phyloP scores from a whole-genome alignment of 2,888 invertebrate species.

The Gisinianus flammeolus region DNA sequence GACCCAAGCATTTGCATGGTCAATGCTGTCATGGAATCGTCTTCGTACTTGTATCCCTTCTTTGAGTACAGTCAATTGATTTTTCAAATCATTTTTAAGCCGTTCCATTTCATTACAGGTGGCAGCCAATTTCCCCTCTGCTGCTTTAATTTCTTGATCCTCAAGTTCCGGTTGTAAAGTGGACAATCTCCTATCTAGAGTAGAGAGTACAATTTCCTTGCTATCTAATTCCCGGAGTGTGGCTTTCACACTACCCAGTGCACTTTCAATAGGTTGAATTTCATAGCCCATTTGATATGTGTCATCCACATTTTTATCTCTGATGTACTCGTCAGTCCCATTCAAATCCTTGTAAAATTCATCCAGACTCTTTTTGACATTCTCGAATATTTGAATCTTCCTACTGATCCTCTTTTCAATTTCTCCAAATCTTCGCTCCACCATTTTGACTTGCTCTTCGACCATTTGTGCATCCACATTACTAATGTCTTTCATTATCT shows the following conservation, averaged over 20 bases:
- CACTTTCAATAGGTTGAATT: slow-evolving; percentile 76
- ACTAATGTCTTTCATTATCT: slow-evolving; percentile 78
- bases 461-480: slow-evolving; percentile 89
- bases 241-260: slow-evolving; percentile 72
- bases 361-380: slow-evolving; percentile 81
- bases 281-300: slow-evolving; percentile 73
- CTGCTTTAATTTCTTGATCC: slow-evolving; percentile 78
- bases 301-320: slow-evolving; percentile 68
- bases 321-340: slow-evolving; percentile 79
- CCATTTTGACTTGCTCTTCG: slow-evolving; percentile 81
- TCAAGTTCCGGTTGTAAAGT: slow-evolving; percentile 86
- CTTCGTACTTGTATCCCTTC: slow-evolving; percentile 72
- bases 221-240: slow-evolving; percentile 80
- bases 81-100: slow-evolving; percentile 73
- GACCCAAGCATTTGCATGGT: slow-evolving; percentile 81
- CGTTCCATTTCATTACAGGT: slow-evolving; percentile 78
- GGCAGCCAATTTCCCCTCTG: slow-evolving; percentile 75
- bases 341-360: slow-evolving; percentile 80
- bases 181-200: slow-evolving; percentile 80
- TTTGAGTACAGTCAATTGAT: slow-evolving; percentile 74
- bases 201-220: slow-evolving; percentile 80
- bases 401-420: slow-evolving; percentile 82
- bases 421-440: slow-evolving; percentile 83
- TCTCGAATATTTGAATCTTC: slow-evolving; percentile 80
- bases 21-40: slow-evolving; percentile 78